Conservation (phyloP, 2,113 vertebrate species). For the Neodon shergylaensis region DNA sequence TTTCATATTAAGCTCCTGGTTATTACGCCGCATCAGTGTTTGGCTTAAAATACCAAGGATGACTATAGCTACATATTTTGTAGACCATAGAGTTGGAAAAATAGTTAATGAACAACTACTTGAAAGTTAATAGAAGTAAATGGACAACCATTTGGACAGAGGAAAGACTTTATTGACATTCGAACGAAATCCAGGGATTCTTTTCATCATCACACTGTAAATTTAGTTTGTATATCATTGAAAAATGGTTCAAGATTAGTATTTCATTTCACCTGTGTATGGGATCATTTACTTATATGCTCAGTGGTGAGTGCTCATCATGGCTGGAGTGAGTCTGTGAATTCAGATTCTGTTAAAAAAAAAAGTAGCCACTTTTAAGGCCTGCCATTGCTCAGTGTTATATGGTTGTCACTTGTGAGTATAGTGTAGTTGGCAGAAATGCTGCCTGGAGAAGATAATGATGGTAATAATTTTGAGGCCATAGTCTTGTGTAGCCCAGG, state of each 20-base stretch:
- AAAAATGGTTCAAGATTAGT: background rate
- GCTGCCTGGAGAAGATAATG: background rate
- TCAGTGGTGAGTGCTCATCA: background rate
- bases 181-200: background rate
- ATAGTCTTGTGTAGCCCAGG: background rate
- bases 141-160: background rate
- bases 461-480: background rate
- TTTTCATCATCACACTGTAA: background rate
- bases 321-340: background rate
- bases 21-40: too few relatives aligned
- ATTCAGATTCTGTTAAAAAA: background rate
- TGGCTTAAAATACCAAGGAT: conserved; percentile 44
- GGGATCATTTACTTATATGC: background rate
- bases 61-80: conserved; percentile 46
- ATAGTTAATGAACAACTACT: conserved; percentile 41
- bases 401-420: background rate
- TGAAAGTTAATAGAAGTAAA: conserved; percentile 50
- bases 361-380: background rate
- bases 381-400: background rate
- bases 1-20: too few relatives aligned
- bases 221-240: background rate
- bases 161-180: conserved; percentile 10
- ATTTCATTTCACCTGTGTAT: conserved; percentile 19
- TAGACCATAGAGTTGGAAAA: conserved; percentile 40
- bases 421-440: background rate